Evolutionary conservation across 2,888 invertebrate species (phyloP).

Genomic region (Eristalis tenax): DNA sequence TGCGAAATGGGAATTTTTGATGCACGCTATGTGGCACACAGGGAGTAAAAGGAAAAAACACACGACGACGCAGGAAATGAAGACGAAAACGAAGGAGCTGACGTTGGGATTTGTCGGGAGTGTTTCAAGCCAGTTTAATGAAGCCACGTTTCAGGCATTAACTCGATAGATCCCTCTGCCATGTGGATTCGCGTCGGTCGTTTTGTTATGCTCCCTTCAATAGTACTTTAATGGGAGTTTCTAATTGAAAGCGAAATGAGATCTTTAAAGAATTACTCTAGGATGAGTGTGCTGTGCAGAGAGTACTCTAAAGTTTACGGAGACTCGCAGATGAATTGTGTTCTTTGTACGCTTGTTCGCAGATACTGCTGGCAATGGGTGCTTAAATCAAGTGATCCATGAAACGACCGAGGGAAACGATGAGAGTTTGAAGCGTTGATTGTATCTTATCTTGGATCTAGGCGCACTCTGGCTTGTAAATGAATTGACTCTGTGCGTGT

Average conservation of each 20-base stretch:
- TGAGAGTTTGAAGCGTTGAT: not conserved
- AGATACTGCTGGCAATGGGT: not conserved
- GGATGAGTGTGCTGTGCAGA: not conserved
- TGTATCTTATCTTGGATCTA: not conserved
- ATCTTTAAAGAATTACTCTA: not conserved
- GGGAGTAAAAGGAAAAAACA: not conserved
- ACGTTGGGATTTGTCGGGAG: not conserved
- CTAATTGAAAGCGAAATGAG: slow-evolving; percentile 19
- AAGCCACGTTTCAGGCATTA: slow-evolving; percentile 34
- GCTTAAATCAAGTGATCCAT: not conserved
- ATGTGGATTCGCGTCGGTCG: not conserved
- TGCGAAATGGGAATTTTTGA: slow-evolving; percentile 55
- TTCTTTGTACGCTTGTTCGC: not conserved
- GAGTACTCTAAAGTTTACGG: not conserved
- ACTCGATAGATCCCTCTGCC: not conserved
- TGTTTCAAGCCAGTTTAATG: slow-evolving; percentile 25
- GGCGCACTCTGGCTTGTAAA: not conserved
- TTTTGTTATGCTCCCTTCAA: not conserved
- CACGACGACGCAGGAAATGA: not conserved
- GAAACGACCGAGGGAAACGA: not conserved
- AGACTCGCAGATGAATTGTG: not conserved
- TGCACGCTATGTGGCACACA: slow-evolving; percentile 33
- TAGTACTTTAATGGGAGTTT: slow-evolving; percentile 4
- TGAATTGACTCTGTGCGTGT: not conserved
- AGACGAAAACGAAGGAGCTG: not conserved